Percentiles rank a stretch among this genome's conserved stretches.
Conservation (phyloP, 2,797 vertebrate genomes). For the Dallia pectoralis region DNA sequence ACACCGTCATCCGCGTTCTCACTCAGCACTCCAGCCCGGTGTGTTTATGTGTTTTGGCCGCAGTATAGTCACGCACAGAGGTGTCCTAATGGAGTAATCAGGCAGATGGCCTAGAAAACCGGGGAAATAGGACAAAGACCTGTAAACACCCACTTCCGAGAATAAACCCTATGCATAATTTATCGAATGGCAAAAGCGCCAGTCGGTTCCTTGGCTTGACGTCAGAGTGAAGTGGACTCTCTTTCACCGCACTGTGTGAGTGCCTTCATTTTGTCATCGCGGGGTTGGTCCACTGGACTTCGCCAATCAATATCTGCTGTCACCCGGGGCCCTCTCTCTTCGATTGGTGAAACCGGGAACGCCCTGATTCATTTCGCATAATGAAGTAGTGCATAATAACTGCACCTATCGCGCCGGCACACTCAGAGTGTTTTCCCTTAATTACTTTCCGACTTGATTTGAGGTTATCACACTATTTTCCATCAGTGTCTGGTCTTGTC, state of each 20-base stretch:
- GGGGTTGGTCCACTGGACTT: slow-evolving; percentile 20
- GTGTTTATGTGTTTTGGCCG: neutral
- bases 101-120: slow-evolving; percentile 54
- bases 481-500: neutral
- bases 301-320: neutral
- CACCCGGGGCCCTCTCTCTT: neutral
- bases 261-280: slow-evolving; percentile 18
- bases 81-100: slow-evolving; percentile 1
- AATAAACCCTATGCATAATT: slow-evolving; percentile 66
- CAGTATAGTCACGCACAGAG: neutral
- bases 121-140: slow-evolving; percentile 53
- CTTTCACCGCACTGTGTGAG: slow-evolving; percentile 30
- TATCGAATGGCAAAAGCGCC: slow-evolving; percentile 54
- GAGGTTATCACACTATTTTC: neutral
- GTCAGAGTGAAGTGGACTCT: slow-evolving; percentile 38
- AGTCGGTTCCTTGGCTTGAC: slow-evolving; percentile 37
- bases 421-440: neutral
- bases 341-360: neutral
- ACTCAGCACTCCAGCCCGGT: neutral
- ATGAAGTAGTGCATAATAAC: neutral
- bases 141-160: slow-evolving; percentile 58
- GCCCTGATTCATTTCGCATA: neutral
- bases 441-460: neutral
- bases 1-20: neutral
- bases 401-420: neutral